Evolutionary conservation across 2,888 invertebrate species (phyloP).

Genomic region (Drosophila merina): DNA sequence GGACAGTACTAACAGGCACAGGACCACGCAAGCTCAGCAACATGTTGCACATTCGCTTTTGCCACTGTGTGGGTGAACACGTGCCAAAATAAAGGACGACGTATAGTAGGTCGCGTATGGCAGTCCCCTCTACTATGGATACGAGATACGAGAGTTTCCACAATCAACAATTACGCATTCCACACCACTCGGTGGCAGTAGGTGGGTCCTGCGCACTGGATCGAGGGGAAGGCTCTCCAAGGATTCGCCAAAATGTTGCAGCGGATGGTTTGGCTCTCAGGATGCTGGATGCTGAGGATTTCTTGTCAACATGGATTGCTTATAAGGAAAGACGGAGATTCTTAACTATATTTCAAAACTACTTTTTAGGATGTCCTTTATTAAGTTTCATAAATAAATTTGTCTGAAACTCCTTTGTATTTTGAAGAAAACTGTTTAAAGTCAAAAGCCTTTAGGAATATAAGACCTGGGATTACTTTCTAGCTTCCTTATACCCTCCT

Average conservation of each 20-base stretch:
- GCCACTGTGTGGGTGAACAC: conserved; percentile 46
- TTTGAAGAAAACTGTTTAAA: too few species aligned
- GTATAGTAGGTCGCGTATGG: not conserved
- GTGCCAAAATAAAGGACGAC: conserved; percentile 57
- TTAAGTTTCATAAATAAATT: too few species aligned
- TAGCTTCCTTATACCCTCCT: not conserved
- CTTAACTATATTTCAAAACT: too few species aligned
- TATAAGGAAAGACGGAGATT: not conserved
- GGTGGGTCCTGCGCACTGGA: conserved; percentile 32
- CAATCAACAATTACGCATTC: conserved; percentile 60
- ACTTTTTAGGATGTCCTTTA: too few species aligned
- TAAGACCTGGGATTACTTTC: too few species aligned
- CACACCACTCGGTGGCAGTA: conserved; percentile 24
- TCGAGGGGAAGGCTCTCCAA: conserved; percentile 9
- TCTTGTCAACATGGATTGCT: not conserved
- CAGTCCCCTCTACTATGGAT: conserved; percentile 3
- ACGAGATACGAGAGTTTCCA: conserved; percentile 43
- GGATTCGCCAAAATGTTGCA: conserved; percentile 4
- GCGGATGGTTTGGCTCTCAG: not conserved
- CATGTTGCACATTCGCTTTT: conserved; percentile 55
- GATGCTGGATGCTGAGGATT: not conserved
- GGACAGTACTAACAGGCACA: conserved; percentile 1
- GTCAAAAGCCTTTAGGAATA: too few species aligned
- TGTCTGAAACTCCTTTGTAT: too few species aligned
- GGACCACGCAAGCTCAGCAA: conserved; percentile 57